These are phyloP conservation scores for Gadopsis marmoratus DNA, from an alignment of 2,797 vertebrate species.

Conservation along the genomic window DNA sequence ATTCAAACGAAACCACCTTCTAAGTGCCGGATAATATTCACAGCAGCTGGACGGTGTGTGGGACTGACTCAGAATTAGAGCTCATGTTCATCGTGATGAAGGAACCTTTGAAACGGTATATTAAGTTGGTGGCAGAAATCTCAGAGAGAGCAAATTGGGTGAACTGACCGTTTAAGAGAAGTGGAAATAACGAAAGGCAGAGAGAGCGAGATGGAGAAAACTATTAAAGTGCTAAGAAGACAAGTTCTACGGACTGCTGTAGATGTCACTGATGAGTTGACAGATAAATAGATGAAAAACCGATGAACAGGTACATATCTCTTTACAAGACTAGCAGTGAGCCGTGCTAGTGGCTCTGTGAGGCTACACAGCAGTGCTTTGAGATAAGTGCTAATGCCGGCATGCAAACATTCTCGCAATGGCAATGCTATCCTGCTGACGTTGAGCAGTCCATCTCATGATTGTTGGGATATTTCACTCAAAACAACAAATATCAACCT, in stretches of 20 bases:
- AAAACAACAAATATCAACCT: not conserved
- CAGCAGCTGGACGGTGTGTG: not conserved
- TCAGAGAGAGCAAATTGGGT: not conserved
- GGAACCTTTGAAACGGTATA: not conserved
- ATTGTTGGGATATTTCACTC: not conserved
- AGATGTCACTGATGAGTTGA: not conserved
- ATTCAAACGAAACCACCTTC: not conserved
- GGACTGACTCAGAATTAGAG: not conserved
- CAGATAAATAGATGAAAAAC: slow-evolving; percentile 17
- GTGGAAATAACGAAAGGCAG: not conserved
- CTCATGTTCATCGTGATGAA: not conserved
- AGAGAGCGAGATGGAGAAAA: slow-evolving; percentile 9
- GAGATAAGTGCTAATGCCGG: not conserved
- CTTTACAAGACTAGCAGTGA: not conserved
- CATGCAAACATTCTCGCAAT: not conserved
- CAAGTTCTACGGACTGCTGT: slow-evolving; percentile 28
- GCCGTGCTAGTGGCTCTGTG: not conserved
- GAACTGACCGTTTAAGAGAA: not conserved
- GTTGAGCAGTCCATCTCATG: not conserved
- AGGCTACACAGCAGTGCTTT: not conserved
- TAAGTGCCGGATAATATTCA: not conserved
- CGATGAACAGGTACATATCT: not conserved
- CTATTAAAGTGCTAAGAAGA: slow-evolving; percentile 60
- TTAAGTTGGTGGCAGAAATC: too few species aligned
- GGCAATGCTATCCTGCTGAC: not conserved